Conservation (phyloP, 2,797 vertebrate genomes). For the Denticeps clupeoides region DNA sequence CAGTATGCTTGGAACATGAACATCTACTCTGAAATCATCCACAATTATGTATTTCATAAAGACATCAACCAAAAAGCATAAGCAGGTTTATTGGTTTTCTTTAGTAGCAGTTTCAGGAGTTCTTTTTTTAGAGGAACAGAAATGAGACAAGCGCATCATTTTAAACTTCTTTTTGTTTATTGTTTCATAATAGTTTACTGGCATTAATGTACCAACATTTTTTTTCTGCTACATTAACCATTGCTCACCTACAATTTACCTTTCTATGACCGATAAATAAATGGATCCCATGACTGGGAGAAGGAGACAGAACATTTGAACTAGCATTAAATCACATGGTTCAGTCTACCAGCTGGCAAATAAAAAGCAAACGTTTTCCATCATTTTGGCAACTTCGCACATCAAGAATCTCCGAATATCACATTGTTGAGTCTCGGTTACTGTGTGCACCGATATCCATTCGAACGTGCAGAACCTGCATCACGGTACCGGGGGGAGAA, state of each 20-base stretch:
- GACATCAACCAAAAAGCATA: no score
- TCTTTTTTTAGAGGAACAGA: no score
- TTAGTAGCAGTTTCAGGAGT: no score
- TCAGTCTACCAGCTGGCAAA: constrained; percentile 19
- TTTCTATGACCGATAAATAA: no score
- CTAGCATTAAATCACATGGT: constrained; percentile 11
- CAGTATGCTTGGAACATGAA: no score
- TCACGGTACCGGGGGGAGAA: no score
- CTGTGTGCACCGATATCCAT: not conserved
- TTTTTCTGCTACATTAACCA: constrained; percentile 62
- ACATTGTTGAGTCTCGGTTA: constrained; percentile 3
- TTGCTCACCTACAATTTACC: constrained; percentile 51
- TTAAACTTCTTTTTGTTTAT: constrained; percentile 57
- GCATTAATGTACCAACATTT: constrained; percentile 51
- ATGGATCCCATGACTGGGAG: no score
- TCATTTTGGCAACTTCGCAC: constrained; percentile 55
- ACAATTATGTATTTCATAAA: no score
- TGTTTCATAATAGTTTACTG: constrained; percentile 59
- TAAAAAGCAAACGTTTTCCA: constrained; percentile 16
- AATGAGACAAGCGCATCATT: no score
- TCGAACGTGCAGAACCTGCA: not conserved
- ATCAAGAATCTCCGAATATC: constrained; percentile 45
- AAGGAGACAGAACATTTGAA: not conserved
- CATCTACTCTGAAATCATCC: no score
- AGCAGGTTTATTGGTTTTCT: no score